Evolutionary conservation across 2,888 invertebrate species (phyloP).

Genomic region (Anthrax anthrax): DNA sequence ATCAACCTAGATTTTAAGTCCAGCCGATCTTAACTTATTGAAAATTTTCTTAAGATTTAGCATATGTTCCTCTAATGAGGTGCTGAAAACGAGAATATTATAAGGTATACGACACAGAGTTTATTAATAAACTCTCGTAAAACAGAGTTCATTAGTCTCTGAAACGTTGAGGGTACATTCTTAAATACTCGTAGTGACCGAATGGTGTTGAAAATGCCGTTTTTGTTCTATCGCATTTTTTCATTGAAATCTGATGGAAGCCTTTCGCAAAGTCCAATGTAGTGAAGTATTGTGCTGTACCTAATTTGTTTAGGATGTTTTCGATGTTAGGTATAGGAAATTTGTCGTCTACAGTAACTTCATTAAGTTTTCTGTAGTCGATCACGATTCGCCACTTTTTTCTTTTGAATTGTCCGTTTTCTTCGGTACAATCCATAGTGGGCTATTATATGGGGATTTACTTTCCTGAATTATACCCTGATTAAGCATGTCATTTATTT

Average conservation of each 20-base stretch:
- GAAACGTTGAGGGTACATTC: conserved; percentile 1
- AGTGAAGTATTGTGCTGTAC: conserved; percentile 6
- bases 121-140: conserved; percentile 1
- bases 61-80: background rate
- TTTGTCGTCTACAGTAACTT: conserved; percentile 12
- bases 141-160: conserved; percentile 1
- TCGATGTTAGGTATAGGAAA: conserved; percentile 13
- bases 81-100: conserved; percentile 2
- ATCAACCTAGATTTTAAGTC: conserved; percentile 2
- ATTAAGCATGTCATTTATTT: conserved; percentile 7
- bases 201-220: conserved; percentile 7
- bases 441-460: conserved; percentile 11
- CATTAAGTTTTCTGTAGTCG: conserved; percentile 5
- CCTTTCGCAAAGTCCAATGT: conserved; percentile 17
- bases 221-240: conserved; percentile 2
- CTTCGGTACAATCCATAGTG: conserved; percentile 12
- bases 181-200: conserved; percentile 1
- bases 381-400: conserved; percentile 12
- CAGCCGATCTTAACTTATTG: background rate
- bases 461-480: conserved; percentile 8
- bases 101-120: conserved; percentile 9
- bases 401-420: conserved; percentile 9
- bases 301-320: background rate
- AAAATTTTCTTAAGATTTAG: conserved; percentile 1
- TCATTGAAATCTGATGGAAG: conserved; percentile 8